Evolutionary conservation across 2,113 vertebrate species (phyloP), one percentile per base, ranked within the genome.

Genomic region (Herpailurus yagouaroundi): DNA sequence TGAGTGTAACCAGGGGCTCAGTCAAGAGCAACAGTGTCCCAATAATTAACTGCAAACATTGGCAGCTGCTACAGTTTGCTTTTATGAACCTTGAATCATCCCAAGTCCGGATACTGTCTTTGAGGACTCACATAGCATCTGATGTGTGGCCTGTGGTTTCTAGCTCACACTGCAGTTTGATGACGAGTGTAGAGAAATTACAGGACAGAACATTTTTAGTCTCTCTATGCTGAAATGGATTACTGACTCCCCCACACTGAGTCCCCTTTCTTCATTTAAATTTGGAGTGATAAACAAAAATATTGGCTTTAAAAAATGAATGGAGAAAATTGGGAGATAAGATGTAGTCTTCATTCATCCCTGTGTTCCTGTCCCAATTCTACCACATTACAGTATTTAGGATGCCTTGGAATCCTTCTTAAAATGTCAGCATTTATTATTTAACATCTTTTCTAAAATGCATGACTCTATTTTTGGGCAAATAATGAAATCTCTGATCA

Each of bases 401-500:
- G n/a, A 82, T 89, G 19, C 14, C 36, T 57, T 55, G 71, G 27
- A 74, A 91, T 3, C 15, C 52, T 91, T 74, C 71, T 93, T 86
- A 95, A 96, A 94, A 95, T 94, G 71, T 85, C 83, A 89, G 29
- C 77, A 95, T 97, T 89, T 83, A 94, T 90, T 96, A 96, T 92
- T 94, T 96, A 97, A 88, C 33, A 87, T 41, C 60, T 96, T 95
- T 96, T 95, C 71, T 95, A 92, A 94, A 96, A 89, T 95, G 19
- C 29, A 87, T 92, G 74, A 68, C n/a, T 93, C 81, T 95, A 84
- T 95, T 97, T 97, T 96, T 80, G 36, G 50, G 50, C 14, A 89
- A 96, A 96, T 91, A 96, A 96, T 97, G 83, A 92, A 94, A 74
- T 94, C 79, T 95, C 87, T 96, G 96, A 84, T 95, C 41, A 95